Base-by-base conservation (phyloP, 2,888 invertebrate species). In the Drosophila koepferae region DNA sequence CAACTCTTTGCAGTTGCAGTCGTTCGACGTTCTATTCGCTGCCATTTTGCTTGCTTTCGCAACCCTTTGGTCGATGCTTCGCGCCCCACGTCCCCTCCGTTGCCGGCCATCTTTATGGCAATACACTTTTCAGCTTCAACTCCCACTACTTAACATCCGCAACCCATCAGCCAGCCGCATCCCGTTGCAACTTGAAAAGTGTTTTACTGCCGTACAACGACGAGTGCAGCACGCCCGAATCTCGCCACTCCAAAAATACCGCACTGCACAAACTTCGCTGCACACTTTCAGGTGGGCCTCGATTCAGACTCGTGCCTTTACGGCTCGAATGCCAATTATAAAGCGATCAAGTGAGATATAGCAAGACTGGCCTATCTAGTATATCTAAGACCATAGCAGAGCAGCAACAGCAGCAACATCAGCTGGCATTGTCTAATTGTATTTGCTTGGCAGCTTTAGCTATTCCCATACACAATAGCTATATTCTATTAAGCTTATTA, bases 1-100 rank as follows among this genome's bases (percentile, higher is more conserved):
- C 83, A 74, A 69, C 81, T 86, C 83, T 74, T 61, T 65, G 80
- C 77, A 28, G 28, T 28, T 74, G 86, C 82, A 82, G 69, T 85
- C 72, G 64, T 70, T 72, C 65, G 72, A 51, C 43, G 60, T 18
- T 49, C 36, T 41, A 41, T 41, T 9, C 41, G n/a, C 40, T 40
- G 40, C 40, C 40, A 40, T 40, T 38, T 40, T 40, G 38, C 38
- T 16, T 8, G 41, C 41, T 41, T n/a, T 41, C 41, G 41, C 41
- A 41, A 41, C 51, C 51, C 54, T 46, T 34, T 6, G 43, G 31
- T 58, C 41, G 43, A 0, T 41, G 41, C n/a, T 28, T 28, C 28
- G 6, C 28, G 23, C 6, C 28, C 41, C 5, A 1, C 38, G 0
- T 4, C 2, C 38, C 3, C n/a, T 14, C 40, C 41, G 8, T n/a